Conservation (phyloP, 1,140 invertebrate genomes). For the Cydia fagiglandana region DNA sequence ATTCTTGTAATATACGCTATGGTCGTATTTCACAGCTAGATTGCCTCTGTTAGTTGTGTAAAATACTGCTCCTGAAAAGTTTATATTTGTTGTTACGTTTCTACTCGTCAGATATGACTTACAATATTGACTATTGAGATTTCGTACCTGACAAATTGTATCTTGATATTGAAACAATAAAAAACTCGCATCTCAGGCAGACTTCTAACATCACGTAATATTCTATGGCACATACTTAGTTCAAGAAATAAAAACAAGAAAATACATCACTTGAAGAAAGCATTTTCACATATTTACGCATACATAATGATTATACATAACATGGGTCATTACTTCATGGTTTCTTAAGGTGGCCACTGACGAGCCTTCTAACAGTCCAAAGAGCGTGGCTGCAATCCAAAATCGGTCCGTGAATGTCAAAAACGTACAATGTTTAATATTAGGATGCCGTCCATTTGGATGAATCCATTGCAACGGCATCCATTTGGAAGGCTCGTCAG, state of each 20-base stretch:
- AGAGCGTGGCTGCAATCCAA: too few relatives aligned
- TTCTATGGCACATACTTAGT: not conserved
- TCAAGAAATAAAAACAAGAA: not conserved
- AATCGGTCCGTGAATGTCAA: too few relatives aligned
- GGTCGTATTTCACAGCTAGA: constrained; percentile 26
- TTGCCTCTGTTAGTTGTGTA: constrained; percentile 33
- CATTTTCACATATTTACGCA: not conserved
- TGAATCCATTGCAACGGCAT: too few relatives aligned
- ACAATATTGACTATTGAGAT: not conserved
- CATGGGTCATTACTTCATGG: not conserved
- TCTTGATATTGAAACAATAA: not conserved
- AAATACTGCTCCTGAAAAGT: constrained; percentile 12
- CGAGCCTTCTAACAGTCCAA: too few relatives aligned
- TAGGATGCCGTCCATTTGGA: too few relatives aligned
- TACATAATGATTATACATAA: not conserved
- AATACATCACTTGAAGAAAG: not conserved
- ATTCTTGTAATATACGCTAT: constrained; percentile 35
- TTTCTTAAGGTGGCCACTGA: too few relatives aligned
- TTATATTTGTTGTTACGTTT: not conserved
- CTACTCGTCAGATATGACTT: not conserved
- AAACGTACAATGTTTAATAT: too few relatives aligned
- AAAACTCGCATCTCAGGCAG: not conserved
- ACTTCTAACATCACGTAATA: not conserved
- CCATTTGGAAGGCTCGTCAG: too few relatives aligned
- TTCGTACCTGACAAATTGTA: not conserved